A percentile compares a stretch with the other conserved stretches of the same genome.
Evolutionary conservation across 2,888 invertebrate genomes (phyloP).

Genomic region (Chaitophorus viminalis): DNA sequence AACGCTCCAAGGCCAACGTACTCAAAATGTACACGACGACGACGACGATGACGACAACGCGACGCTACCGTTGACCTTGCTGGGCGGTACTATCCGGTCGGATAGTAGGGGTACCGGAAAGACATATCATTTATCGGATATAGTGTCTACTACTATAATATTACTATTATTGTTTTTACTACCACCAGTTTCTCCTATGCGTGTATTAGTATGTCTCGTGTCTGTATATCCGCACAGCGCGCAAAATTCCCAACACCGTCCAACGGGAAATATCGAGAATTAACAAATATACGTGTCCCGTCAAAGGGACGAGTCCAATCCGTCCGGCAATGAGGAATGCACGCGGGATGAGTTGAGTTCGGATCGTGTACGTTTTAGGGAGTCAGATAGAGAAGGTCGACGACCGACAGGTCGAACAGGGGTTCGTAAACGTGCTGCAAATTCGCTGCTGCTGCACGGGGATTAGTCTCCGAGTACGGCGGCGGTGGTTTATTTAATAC

Average conservation of each 20-base stretch:
- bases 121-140: background rate
- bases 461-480: background rate
- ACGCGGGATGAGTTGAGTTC: background rate
- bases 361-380: slow-evolving; percentile 19
- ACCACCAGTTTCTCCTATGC: background rate
- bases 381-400: slow-evolving; percentile 45
- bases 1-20: slow-evolving; percentile 61
- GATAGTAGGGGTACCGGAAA: slow-evolving; percentile 56
- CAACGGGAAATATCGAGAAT: background rate
- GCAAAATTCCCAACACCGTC: background rate
- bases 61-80: slow-evolving; percentile 60
- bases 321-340: background rate
- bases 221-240: background rate
- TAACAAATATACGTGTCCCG: background rate
- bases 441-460: background rate
- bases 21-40: slow-evolving; percentile 38
- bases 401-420: slow-evolving; percentile 56
- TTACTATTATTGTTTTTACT: background rate
- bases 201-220: too few relatives aligned
- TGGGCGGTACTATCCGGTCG: slow-evolving; percentile 9
- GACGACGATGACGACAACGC: slow-evolving; percentile 2
- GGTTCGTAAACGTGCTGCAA: slow-evolving; percentile 42
- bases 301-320: background rate
- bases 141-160: background rate
- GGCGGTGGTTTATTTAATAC: slow-evolving; percentile 35